Percentiles rank a stretch among this genome's conserved stretches.
phyloP scores from a whole-genome alignment of 2,888 invertebrate genomes.

The Scaptomyza reducta region DNA sequence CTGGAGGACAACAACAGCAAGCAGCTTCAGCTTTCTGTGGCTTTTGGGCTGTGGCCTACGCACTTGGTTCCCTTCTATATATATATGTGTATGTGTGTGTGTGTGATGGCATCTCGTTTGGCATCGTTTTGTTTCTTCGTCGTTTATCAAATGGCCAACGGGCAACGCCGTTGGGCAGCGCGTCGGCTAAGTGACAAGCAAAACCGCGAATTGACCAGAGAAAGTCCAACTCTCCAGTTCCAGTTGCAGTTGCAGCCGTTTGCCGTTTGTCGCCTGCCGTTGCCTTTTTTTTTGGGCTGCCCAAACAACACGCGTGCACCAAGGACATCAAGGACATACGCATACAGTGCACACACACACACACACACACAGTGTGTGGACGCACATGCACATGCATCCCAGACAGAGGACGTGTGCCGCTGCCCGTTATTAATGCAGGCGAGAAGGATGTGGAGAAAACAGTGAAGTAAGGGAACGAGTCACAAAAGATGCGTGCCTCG shows the following conservation, averaged over 20 bases:
- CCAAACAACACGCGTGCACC: constrained; percentile 27
- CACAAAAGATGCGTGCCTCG: constrained; percentile 66
- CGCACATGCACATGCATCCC: constrained; percentile 23
- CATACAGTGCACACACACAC: not conserved
- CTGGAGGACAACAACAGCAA: constrained; percentile 39
- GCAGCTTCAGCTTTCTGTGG: constrained; percentile 3
- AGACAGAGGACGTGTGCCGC: constrained; percentile 44
- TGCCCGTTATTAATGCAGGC: constrained; percentile 46
- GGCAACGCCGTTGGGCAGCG: constrained; percentile 61
- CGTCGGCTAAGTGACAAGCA: constrained; percentile 82
- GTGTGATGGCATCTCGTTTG: constrained; percentile 60
- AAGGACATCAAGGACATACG: constrained; percentile 2
- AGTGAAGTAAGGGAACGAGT: not conserved
- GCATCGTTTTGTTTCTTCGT: constrained; percentile 68
- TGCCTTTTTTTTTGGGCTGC: constrained; percentile 1
- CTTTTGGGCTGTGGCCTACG: constrained; percentile 3
- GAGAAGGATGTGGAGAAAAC: constrained; percentile 18
- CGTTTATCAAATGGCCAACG: constrained; percentile 80
- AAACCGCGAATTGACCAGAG: constrained; percentile 83
- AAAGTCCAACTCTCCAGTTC: constrained; percentile 70
- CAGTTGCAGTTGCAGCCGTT: constrained; percentile 54
- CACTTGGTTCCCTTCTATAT: constrained; percentile 43
- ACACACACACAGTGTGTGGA: constrained; percentile 1
- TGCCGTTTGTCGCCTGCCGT: not conserved
- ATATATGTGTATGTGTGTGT: constrained; percentile 16